A percentile compares a stretch with the other conserved stretches of the same genome.
Conservation (phyloP, 2,888 invertebrate genomes). For the Ceraclea dissimilis region DNA sequence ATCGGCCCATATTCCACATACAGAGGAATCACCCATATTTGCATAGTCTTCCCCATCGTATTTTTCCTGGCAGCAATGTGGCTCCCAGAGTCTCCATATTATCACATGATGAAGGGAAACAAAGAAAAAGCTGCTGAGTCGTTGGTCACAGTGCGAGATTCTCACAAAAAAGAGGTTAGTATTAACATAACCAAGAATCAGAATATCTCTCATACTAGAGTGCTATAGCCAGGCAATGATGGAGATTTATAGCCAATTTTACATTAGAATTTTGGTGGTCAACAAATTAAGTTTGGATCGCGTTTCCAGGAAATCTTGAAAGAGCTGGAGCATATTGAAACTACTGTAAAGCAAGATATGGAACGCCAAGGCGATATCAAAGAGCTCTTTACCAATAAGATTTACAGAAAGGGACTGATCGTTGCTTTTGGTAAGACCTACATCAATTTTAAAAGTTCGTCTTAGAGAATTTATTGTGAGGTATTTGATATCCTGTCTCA, state of each 20-base stretch:
- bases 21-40: constrained; percentile 41
- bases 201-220: no score
- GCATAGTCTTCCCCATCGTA: constrained; percentile 38
- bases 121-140: constrained; percentile 41
- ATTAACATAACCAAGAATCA: no score
- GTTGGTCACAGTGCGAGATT: constrained; percentile 42
- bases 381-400: constrained; percentile 29
- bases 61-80: constrained; percentile 41
- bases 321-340: constrained; percentile 33
- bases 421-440: constrained; percentile 31
- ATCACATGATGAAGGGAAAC: constrained; percentile 36
- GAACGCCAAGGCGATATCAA: constrained; percentile 27
- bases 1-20: constrained; percentile 43
- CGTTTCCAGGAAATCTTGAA: constrained; percentile 28
- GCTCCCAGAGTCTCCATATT: constrained; percentile 55
- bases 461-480: no score
- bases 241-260: no score
- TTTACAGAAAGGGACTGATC: constrained; percentile 35
- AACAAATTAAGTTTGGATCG: no score
- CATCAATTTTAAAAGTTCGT: no score
- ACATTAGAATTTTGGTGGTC: no score
- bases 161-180: constrained; percentile 10
- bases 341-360: constrained; percentile 29
- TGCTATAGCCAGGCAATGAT: no score
- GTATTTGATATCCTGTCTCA: no score